These are phyloP conservation scores for Pterobdella sp. DNA, from an alignment of 2,888 invertebrate genomes.

Conservation along the genomic window DNA sequence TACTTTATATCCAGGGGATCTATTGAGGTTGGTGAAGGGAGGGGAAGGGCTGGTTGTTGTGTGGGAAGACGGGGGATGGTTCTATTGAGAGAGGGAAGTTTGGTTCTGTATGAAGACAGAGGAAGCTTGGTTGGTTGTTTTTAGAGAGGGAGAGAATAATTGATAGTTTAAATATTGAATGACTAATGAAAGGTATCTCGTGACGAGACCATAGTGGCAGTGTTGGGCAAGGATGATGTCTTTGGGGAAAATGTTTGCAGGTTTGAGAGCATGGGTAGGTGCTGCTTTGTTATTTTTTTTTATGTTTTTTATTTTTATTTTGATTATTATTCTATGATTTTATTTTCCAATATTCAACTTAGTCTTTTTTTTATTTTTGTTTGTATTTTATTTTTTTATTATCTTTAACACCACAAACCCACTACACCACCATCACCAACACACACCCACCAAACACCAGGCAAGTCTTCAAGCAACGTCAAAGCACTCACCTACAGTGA, in stretches of 20 bases:
- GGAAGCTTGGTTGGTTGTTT: too few relatives aligned
- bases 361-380: too few relatives aligned
- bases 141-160: too few relatives aligned
- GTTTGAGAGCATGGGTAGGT: constrained; percentile 69
- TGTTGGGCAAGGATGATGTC: constrained; percentile 67
- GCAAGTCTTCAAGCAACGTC: constrained; percentile 92
- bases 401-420: background rate
- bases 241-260: constrained; percentile 72
- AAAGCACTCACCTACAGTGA: constrained; percentile 96
- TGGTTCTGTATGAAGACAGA: too few relatives aligned
- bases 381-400: too few relatives aligned
- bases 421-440: background rate
- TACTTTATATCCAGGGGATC: constrained; percentile 96
- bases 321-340: too few relatives aligned
- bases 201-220: constrained; percentile 22
- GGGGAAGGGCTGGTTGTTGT: constrained; percentile 90
- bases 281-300: background rate
- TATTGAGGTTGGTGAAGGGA: constrained; percentile 93
- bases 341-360: too few relatives aligned
- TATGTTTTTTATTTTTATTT: too few relatives aligned
- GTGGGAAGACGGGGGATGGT: too few relatives aligned
- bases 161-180: too few relatives aligned
- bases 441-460: background rate
- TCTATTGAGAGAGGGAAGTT: too few relatives aligned
- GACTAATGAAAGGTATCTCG: too few relatives aligned